phyloP scores from a whole-genome alignment of 2,888 invertebrate species.

The Anagyrus pseudococci region DNA sequence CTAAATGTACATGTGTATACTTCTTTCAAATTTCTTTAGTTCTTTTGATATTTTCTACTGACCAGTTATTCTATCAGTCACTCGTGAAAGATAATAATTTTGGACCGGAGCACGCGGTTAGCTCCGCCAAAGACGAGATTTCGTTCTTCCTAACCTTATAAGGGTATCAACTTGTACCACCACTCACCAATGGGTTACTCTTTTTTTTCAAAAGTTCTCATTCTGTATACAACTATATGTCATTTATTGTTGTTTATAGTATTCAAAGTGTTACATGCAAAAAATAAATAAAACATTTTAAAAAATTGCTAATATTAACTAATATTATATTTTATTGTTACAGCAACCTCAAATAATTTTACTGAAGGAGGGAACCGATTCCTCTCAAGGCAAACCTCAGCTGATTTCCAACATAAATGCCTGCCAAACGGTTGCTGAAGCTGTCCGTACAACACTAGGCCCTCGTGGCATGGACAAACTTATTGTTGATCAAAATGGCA shows the following conservation, averaged over 20 bases:
- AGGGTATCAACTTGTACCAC: constrained; percentile 28
- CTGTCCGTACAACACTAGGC: constrained; percentile 96
- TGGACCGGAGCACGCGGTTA: no score
- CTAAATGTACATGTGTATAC: no score
- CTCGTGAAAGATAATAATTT: no score
- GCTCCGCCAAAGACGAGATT: no score
- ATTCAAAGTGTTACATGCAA: neutral
- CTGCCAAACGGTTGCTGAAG: constrained; percentile 93
- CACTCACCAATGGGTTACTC: neutral
- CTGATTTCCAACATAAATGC: constrained; percentile 97
- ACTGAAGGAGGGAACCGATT: constrained; percentile 97
- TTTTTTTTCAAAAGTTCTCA: neutral
- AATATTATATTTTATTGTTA: constrained; percentile 42
- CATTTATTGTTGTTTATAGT: neutral
- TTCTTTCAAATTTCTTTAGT: no score
- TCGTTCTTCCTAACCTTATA: constrained; percentile 42
- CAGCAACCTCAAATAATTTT: constrained; percentile 98
- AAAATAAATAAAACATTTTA: neutral
- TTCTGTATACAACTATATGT: neutral
- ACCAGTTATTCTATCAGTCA: no score
- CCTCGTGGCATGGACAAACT: constrained; percentile 99
- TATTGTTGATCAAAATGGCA: constrained; percentile 88
- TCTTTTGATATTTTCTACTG: no score
- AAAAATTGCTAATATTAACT: neutral
- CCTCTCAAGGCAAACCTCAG: constrained; percentile 94